Evolutionary conservation across 2,113 vertebrate genomes (phyloP).

Genomic region (Grantiella picta): DNA sequence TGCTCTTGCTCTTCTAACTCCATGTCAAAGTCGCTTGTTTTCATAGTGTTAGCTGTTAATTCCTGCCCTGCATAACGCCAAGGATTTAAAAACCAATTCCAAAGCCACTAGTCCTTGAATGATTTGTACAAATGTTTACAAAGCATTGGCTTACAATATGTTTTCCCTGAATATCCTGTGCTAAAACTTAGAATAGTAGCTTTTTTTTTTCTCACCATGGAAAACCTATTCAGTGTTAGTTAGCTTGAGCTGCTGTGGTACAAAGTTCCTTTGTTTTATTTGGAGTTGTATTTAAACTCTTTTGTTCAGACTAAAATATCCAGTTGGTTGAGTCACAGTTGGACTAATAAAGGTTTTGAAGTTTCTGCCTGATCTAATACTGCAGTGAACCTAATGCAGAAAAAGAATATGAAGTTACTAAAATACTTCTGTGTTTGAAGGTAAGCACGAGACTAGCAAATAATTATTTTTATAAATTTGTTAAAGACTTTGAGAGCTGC

Average conservation of each 20-base stretch:
- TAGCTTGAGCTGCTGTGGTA: background rate
- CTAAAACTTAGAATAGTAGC: background rate
- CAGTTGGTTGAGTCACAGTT: background rate
- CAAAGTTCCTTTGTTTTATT: background rate
- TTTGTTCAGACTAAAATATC: background rate
- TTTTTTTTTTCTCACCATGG: background rate
- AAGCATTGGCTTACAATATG: background rate
- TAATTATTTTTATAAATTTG: conserved; percentile 71
- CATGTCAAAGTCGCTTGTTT: background rate
- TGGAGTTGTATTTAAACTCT: background rate
- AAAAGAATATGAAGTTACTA: conserved; percentile 36
- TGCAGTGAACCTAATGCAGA: conserved; percentile 27
- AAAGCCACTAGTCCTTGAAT: background rate
- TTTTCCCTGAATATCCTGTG: background rate
- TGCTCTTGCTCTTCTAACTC: background rate
- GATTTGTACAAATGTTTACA: background rate
- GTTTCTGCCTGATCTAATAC: background rate
- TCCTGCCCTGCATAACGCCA: background rate
- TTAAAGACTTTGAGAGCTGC: conserved; percentile 25
- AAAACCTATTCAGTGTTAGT: background rate
- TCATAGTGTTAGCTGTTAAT: background rate
- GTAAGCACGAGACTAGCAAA: conserved; percentile 32
- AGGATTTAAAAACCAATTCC: background rate
- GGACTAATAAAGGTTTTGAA: background rate
- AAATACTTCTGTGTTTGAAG: conserved; percentile 25